Percentiles rank a stretch among this genome's conserved stretches.
Conservation (phyloP, 2,113 vertebrate genomes). For the Nesogale talazaci region DNA sequence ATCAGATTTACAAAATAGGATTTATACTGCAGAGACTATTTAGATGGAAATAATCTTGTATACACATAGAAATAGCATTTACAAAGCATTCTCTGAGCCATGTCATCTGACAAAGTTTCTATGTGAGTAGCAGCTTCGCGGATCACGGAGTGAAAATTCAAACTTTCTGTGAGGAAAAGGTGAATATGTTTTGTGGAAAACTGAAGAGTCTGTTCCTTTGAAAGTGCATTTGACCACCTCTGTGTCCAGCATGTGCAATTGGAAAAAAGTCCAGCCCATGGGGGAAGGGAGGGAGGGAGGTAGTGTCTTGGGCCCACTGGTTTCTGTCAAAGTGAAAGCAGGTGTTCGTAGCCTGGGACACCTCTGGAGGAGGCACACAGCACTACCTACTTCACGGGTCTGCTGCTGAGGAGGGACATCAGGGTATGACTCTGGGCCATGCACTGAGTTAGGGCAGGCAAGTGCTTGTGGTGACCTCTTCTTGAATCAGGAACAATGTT, state of each 20-base stretch:
- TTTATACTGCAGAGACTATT: too few species aligned
- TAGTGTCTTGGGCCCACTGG: not conserved
- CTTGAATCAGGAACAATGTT: too few species aligned
- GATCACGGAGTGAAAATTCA: not conserved
- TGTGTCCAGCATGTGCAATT: not conserved
- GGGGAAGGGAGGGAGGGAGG: not conserved
- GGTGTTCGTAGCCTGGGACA: not conserved
- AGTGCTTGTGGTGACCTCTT: not conserved
- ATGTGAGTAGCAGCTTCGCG: not conserved
- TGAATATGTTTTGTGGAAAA: not conserved
- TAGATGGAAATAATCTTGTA: not conserved
- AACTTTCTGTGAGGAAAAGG: not conserved
- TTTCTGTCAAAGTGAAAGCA: not conserved
- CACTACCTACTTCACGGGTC: too few species aligned
- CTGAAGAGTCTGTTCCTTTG: not conserved
- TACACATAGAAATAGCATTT: not conserved
- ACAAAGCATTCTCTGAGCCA: not conserved
- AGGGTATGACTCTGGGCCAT: not conserved
- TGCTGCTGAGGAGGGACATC: not conserved
- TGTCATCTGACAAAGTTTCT: not conserved
- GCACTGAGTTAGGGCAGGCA: not conserved
- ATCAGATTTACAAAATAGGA: too few species aligned
- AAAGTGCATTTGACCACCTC: not conserved
- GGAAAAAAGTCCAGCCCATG: not conserved
- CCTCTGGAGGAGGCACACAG: not conserved